Conservation (phyloP, 2,797 vertebrate species). For the Artibeus jamaicensis region DNA sequence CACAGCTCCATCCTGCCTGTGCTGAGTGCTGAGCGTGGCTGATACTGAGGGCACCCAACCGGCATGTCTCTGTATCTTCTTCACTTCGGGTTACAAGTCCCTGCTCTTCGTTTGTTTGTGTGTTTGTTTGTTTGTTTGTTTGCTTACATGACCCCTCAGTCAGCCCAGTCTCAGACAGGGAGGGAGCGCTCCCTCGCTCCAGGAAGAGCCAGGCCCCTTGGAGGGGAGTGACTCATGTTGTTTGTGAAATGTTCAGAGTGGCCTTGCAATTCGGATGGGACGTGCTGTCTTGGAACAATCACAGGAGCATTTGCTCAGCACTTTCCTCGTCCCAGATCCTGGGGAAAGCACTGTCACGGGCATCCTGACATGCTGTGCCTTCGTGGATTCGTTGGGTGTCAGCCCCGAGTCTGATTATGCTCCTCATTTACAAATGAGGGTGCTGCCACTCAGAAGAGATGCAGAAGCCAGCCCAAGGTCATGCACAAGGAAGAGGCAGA, state of each 20-base stretch:
- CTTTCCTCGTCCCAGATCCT: neutral
- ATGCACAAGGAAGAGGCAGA: rapidly evolving
- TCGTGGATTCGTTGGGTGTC: too few relatives aligned
- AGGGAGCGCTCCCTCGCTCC: too few relatives aligned
- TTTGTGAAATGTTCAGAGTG: neutral
- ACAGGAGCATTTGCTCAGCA: neutral
- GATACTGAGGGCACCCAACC: neutral
- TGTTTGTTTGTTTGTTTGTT: neutral
- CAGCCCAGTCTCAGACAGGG: neutral
- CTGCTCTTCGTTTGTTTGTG: neutral
- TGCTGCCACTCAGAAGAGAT: neutral
- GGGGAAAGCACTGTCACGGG: rapidly evolving
- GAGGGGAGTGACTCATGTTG: neutral
- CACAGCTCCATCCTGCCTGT: neutral
- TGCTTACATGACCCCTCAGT: neutral
- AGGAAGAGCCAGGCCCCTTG: neutral
- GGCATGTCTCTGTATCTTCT: rapidly evolving
- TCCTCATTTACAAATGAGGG: neutral
- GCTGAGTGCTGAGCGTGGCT: rapidly evolving
- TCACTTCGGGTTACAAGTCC: neutral
- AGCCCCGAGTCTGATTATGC: neutral
- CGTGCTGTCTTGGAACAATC: neutral
- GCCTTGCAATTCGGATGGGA: too few relatives aligned
- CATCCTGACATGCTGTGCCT: rapidly evolving
- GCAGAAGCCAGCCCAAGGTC: too few relatives aligned